Percentiles rank a stretch among this genome's conserved stretches.
These are phyloP conservation scores for Didymodactylos carnosus DNA, from an alignment of 2,888 invertebrate genomes.

Conservation along the genomic window DNA sequence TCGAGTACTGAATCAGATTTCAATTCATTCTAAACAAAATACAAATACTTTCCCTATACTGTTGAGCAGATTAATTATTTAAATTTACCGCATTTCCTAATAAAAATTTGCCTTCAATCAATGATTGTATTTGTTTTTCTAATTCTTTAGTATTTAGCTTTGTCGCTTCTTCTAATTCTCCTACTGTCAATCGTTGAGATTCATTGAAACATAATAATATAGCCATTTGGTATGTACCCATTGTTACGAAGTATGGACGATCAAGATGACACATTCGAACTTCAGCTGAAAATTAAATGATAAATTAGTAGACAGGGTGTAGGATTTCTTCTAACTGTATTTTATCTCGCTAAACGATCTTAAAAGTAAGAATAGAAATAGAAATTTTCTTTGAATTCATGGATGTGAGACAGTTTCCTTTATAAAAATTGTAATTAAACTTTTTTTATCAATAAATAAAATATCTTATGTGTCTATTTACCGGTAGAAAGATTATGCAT, in stretches of 20 bases:
- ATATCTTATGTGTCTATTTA: conserved; percentile 20
- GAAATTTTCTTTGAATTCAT: too few relatives aligned
- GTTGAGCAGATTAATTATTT: too few relatives aligned
- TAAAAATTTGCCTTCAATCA: conserved; percentile 55
- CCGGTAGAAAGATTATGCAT: conserved; percentile 80
- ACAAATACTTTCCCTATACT: neutral
- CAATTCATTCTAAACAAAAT: neutral
- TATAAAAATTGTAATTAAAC: too few relatives aligned
- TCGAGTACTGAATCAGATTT: conserved; percentile 39
- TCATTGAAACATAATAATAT: conserved; percentile 57
- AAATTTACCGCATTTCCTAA: neutral
- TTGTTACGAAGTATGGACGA: conserved; percentile 63
- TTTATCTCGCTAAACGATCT: too few relatives aligned
- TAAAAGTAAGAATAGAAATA: too few relatives aligned
- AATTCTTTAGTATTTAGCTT: conserved; percentile 62
- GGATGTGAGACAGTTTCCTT: too few relatives aligned
- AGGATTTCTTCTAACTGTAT: too few relatives aligned
- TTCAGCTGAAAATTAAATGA: conserved; percentile 39
- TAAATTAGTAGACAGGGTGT: neutral
- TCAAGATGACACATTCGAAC: conserved; percentile 51
- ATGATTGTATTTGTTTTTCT: conserved; percentile 57
- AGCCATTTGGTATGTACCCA: conserved; percentile 61
- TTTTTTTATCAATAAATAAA: neutral
- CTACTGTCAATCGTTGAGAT: conserved; percentile 43
- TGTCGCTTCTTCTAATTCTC: conserved; percentile 48